phyloP scores from a whole-genome alignment of 1,140 invertebrate species.

The Apolygus lucorum region DNA sequence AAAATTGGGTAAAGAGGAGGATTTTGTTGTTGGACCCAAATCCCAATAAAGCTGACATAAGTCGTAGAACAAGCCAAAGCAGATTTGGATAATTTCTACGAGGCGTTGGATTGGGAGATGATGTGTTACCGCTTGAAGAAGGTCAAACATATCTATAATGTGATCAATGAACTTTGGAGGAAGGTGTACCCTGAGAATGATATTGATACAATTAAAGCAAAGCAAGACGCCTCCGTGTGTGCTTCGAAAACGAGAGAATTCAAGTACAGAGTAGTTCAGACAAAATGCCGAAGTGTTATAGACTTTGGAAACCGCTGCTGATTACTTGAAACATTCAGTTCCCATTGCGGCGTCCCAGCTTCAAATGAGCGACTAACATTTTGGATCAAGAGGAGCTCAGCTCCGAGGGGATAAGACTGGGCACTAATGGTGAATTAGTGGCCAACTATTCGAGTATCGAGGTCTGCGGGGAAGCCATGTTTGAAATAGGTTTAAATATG shows the following conservation, averaged over 20 bases:
- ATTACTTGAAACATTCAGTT: slow-evolving; percentile 88
- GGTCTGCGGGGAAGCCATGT: slow-evolving; percentile 35
- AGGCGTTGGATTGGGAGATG: slow-evolving; percentile 74
- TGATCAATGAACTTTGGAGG: slow-evolving; percentile 82
- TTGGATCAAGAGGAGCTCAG: slow-evolving; percentile 47
- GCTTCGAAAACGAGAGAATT: slow-evolving; percentile 57
- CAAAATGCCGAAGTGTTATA: slow-evolving; percentile 69
- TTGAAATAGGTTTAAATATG: slow-evolving; percentile 30
- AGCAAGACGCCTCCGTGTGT: slow-evolving; percentile 39
- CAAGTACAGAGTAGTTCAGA: slow-evolving; percentile 82
- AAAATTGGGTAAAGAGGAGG: too few relatives aligned
- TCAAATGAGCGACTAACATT: slow-evolving; percentile 98
- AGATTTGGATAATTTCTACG: slow-evolving; percentile 67
- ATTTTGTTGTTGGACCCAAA: too few relatives aligned
- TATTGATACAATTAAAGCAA: slow-evolving; percentile 71
- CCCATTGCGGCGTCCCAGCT: slow-evolving; percentile 87
- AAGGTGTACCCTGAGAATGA: slow-evolving; percentile 85
- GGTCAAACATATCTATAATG: slow-evolving; percentile 84
- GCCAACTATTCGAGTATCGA: slow-evolving; percentile 35
- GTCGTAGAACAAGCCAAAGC: slow-evolving; percentile 48
- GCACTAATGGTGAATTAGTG: slow-evolving; percentile 38
- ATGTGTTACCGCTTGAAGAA: slow-evolving; percentile 72
- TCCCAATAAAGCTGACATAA: too few relatives aligned
- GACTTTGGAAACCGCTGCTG: slow-evolving; percentile 96
- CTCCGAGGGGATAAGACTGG: slow-evolving; percentile 36